Conservation (phyloP, 2,888 invertebrate species). For the Rhodophaea formosa region DNA sequence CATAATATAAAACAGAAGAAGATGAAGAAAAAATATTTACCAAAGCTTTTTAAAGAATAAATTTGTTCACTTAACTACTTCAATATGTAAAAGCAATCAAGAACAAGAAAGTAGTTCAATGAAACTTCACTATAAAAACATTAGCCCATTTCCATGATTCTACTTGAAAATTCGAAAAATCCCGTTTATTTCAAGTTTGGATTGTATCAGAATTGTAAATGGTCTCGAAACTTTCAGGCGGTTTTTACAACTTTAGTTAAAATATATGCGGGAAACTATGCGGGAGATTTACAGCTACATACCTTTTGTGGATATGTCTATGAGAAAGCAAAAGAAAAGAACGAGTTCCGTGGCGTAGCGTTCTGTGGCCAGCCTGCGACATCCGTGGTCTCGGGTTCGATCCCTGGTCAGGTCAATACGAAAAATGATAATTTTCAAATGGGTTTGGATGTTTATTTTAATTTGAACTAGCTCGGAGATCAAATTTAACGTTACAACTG, state of each 20-base stretch:
- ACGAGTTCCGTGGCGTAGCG: no score
- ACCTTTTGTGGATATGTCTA: no score
- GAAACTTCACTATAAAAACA: conserved; percentile 7
- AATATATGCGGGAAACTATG: neutral
- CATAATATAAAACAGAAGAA: no score
- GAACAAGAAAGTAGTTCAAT: neutral
- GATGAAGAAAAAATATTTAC: no score
- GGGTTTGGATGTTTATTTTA: no score
- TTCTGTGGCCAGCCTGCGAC: no score
- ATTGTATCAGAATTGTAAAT: conserved; percentile 28
- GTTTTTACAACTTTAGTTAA: neutral
- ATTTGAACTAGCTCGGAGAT: no score
- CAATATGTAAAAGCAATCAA: neutral
- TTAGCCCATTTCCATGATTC: conserved; percentile 11
- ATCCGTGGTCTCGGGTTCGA: no score
- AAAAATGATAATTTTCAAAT: no score
- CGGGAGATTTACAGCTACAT: neutral
- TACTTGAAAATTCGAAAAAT: conserved; percentile 1
- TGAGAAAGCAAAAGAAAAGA: no score
- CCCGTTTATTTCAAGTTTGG: conserved; percentile 20
- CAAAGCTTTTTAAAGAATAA: neutral
- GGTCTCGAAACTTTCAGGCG: conserved; percentile 15
- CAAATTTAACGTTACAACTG: no score
- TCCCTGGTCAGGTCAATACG: no score
- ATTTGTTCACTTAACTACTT: neutral